Evolutionary conservation across 2,888 invertebrate species (phyloP).

Genomic region (Dysmachus trigonus): DNA sequence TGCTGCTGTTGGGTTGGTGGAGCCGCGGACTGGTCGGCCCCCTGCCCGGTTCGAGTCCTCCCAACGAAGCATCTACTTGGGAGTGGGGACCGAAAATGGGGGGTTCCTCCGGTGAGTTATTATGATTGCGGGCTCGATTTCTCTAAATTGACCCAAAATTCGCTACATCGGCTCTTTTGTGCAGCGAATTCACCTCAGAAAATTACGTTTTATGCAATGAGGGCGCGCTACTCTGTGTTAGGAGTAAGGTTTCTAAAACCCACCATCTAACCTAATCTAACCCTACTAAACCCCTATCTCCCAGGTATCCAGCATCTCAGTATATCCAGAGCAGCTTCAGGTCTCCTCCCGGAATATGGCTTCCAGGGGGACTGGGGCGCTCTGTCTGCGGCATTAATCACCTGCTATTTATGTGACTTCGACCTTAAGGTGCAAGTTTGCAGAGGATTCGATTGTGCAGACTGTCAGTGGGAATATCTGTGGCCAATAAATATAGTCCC

Average conservation of each 20-base stretch:
- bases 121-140: conserved; percentile 9
- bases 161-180: conserved; percentile 30
- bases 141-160: conserved; percentile 3
- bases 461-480: conserved; percentile 4
- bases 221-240: neutral
- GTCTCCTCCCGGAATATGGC: conserved; percentile 12
- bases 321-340: no score
- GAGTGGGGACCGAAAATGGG: no score
- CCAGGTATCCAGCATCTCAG: neutral
- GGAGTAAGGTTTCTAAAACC: neutral
- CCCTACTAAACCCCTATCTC: neutral
- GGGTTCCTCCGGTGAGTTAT: conserved; percentile 13
- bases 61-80: neutral
- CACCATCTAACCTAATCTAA: neutral
- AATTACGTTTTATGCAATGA: conserved; percentile 21
- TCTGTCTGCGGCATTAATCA: conserved; percentile 42
- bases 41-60: neutral
- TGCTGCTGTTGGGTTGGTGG: neutral
- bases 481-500: conserved; percentile 27
- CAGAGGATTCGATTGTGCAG: conserved; percentile 28
- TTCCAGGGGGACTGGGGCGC: conserved; percentile 23
- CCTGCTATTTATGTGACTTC: conserved; percentile 41
- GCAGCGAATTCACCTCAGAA: neutral
- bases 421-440: conserved; percentile 41
- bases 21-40: neutral